Base-by-base conservation (phyloP, 1,140 invertebrate genomes). In the Euwallacea fornicatus region DNA sequence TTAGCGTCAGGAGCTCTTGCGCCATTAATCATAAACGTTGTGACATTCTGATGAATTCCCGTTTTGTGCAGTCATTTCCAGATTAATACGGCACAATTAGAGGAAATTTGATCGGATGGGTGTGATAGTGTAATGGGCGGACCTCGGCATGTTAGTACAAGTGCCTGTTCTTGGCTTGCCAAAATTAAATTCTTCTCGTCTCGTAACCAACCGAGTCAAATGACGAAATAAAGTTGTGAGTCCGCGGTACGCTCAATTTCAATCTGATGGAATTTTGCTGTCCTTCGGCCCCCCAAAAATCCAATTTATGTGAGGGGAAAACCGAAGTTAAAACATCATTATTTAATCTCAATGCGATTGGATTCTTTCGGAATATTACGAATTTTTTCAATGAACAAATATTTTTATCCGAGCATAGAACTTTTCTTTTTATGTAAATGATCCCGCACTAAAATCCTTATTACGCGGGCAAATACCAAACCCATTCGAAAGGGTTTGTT, bases 81-180 rank as follows among this genome's bases (percentile, higher is more conserved):
- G 70, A 72, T 67, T 72, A 72, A 72, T 72, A 72, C 64, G 70
- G 70, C 56, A 72, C 70, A 72, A 72, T 72, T 72, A 72, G 70
- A 72, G 70, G 70, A 72, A 72, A 72, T 72, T 72, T 72, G 70
- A 72, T 72, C 67, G 64, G 9, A 21, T 66, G 70, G 59, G 58
- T 66, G 64, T 66, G 70, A 72, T 72, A 71, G 43, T 47, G 54
- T 11, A 41, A 50, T 50, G 46, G 46, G 46, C 13, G 46, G 46
- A 50, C 54, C 54, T 56, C n/a, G 16, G 54, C 16, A 9, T 56
- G 8, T 15, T 56, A 56, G 54, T 56, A 56, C 54, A 56, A 15
- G 54, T 9, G 54, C 46, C 46, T 2, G 13, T 13, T 11, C 46
- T 50, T 50, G 46, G 46, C 46, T 50, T 10, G 13, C 1, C 13